Base-by-base conservation (phyloP, 1,140 invertebrate species). In the silkworm (Bombyx mori) region DNA sequence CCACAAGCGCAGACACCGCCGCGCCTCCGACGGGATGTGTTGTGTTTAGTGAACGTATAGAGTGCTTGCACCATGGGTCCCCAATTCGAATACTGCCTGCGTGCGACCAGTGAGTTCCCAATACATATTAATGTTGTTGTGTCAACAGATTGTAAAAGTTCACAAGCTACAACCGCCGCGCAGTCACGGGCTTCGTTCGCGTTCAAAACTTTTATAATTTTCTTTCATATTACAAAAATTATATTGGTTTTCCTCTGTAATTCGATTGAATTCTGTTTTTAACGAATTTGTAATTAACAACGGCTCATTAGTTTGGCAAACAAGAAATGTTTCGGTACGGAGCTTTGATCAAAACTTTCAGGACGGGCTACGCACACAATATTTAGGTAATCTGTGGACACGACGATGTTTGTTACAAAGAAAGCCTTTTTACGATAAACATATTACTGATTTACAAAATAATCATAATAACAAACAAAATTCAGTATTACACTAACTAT, bases 41-140 rank as follows among this genome's bases (percentile, higher is more conserved):
- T 76, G 83, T 82, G 83, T 71, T 69, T 82, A 73, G 63, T 68
- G 64, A 60, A 65, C 67, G 60, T 64, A 62, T 52, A 62, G 66
- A 46, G 12, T 71, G 60, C 65, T 68, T 59, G 54, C 48, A 64
- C 53, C 59, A 87, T 87, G 83, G 83, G 83, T 77, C 83, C 83
- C 62, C 83, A 87, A 65, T 87, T 84, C 61, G 83, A 87, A 63
- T 87, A 84, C 61, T 85, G 80, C 58, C 70, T 87, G 35, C 80
- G 83, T 43, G 83, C 82, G 46, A 84, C 83, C 50, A 87, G 83
- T 87, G 66, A 87, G 83, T 83, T 54, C 42, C 18, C 46, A 49
- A 56, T 62, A 60, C 47, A 65, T 63, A 52, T 62, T 56, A 42
- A 50, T 5, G 35, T 64, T 58, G 50, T 61, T 58, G 57, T 63